Evolutionary conservation across 2,888 invertebrate genomes (phyloP).

Genomic region (Amphipoea oculea): DNA sequence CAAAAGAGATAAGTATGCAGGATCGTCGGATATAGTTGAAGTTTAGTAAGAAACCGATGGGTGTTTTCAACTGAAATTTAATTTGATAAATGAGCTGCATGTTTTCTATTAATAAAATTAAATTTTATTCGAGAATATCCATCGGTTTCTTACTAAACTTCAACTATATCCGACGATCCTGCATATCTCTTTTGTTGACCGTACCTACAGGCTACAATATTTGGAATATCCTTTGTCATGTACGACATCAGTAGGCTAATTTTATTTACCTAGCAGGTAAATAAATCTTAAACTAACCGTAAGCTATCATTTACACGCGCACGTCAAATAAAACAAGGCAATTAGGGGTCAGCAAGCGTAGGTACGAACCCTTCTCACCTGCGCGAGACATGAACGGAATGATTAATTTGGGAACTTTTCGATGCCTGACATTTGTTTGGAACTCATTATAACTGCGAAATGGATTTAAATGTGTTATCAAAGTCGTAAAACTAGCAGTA

Average conservation of each 20-base stretch:
- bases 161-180: too few species aligned
- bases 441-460: constrained; percentile 36
- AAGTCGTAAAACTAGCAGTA: not conserved
- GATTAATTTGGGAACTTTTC: constrained; percentile 64
- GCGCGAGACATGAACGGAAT: constrained; percentile 55
- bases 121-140: too few species aligned
- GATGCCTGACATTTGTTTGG: constrained; percentile 53
- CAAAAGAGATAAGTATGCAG: too few species aligned
- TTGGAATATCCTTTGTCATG: too few species aligned
- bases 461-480: not conserved
- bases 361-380: constrained; percentile 64
- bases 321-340: constrained; percentile 45
- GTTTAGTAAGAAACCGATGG: too few species aligned
- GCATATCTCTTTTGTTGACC: too few species aligned
- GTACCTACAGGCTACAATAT: not conserved
- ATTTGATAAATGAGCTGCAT: too few species aligned
- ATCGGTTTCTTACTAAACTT: too few species aligned
- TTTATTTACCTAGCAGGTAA: not conserved
- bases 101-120: too few species aligned
- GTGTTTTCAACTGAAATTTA: too few species aligned
- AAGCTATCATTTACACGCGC: constrained; percentile 48
- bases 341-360: constrained; percentile 55
- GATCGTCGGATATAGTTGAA: too few species aligned
- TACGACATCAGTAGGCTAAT: not conserved
- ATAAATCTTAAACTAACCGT: constrained; percentile 37